Base-by-base conservation (phyloP, 2,797 vertebrate species). In the Chloroceryle amazona region DNA sequence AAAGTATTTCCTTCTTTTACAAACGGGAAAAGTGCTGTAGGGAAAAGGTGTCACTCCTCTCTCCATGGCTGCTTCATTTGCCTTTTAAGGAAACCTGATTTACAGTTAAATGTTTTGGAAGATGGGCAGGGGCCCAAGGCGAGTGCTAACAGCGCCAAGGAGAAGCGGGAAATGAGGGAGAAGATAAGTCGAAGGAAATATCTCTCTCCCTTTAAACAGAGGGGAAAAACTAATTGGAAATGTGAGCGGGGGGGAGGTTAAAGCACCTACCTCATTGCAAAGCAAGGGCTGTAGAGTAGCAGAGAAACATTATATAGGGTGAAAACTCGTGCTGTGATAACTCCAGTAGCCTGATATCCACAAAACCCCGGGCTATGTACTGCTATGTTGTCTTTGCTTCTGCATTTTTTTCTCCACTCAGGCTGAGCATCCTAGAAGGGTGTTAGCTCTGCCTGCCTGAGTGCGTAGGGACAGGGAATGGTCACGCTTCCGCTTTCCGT, bases 131-230 rank as follows among this genome's bases (percentile, higher is more conserved):
- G 70, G 91, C 94, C 93, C 93, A 84, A 93, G 67, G 73, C 4
- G 0, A 88, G 78, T 26, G 39, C 81, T 84, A 60, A 52, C 26
- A 2, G 80, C 80, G 91, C 95, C 95, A 92, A 89, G 71, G 67
- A 86, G 52, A 94, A 91, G 76, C 12, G 18, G 85, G 87, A 93
- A 95, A 90, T 80, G 35, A 90, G 55, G 73, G 80, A 96, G 72
- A 91, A 67, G 55, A 23, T 74, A 75, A 93, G 70, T 4, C 66
- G 79, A 86, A 88, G 90, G 88, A 94, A 94, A 65, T 86, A 37
- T 76, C 51, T 78, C 47, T 66, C 28, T 79, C 67, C 68, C 87
- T 83, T 78, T 35, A 49, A 68, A 62, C 22, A 44, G 33, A 65
- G 41, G 70, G 89, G 58, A 92, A 93, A 93, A 95, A 86, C 74